Evolutionary conservation across 2,888 invertebrate species (phyloP), one percentile per base, ranked within the genome.

Genomic region (Automeris io): DNA sequence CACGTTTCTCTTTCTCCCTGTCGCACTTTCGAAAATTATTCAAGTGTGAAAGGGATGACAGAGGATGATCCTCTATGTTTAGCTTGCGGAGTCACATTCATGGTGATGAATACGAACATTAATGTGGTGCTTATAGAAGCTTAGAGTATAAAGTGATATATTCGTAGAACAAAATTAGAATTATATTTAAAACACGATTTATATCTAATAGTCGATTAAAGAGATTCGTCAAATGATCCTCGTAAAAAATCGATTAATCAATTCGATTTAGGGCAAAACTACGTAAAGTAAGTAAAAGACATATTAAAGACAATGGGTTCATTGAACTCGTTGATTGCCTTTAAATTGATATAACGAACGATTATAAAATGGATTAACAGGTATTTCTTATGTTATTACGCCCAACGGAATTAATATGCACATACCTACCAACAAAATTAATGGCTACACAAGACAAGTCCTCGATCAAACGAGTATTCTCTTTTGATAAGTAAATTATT

Each of bases 21-120:
- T 37, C 32, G n/a, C 37, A 32, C 37, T 11, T 37, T 11, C 18
- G 23, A 1, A n/a, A 12, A 4, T 32, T 9, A 4, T 1, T 9
- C 7, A 24, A 23, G 37, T 18, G 23, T 3, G 12, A 37, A 23
- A 9, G 18, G 31, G 19, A 37, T 8, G 9, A 9, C 12, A 6
- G 8, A 37, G 8, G 8, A 31, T 22, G 23, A 23, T 18, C 23
- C 8, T 11, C 31, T 8, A 18, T 23, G 18, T 32, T 37, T 16
- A 37, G 22, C 23, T 5, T 18, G 23, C 11, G 37, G 16, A 23
- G 23, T 23, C 32, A 37, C 32, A 32, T 37, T 37, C 32, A 37
- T 29, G 13, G 18, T 37, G 31, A 23, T 23, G 32, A 23, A 37
- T 23, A 18, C 18, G 18, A 22, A 37, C 32, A 37, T 32, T 37